These are phyloP conservation scores for Cercopithecus neglectus DNA, from an alignment of 2,797 vertebrate species.

Conservation along the genomic window DNA sequence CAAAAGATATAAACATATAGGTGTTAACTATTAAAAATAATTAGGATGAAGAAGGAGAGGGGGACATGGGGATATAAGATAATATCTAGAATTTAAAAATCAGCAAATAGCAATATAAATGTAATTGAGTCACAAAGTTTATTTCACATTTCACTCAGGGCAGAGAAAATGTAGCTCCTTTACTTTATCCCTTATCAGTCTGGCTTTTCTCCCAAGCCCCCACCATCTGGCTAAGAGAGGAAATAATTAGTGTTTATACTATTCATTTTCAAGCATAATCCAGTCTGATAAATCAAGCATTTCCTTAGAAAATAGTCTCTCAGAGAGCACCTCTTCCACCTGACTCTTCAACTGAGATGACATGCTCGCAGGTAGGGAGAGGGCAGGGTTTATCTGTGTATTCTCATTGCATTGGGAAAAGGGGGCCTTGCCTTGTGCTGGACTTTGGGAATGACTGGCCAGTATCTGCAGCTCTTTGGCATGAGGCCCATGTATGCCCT, in stretches of 20 bases:
- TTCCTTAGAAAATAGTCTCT: constrained; percentile 14
- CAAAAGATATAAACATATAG: background rate
- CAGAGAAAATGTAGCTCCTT: background rate
- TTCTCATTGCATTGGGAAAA: background rate
- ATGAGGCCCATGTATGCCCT: background rate
- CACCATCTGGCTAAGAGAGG: background rate
- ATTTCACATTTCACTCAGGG: background rate
- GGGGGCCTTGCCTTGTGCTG: background rate
- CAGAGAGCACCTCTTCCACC: background rate
- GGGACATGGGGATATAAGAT: background rate
- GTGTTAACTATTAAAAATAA: background rate
- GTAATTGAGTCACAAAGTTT: background rate
- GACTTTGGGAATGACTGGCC: background rate
- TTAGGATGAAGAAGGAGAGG: background rate
- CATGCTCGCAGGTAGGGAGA: background rate
- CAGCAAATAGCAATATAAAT: background rate
- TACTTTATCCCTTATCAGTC: background rate
- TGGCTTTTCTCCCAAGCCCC: background rate
- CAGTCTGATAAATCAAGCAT: background rate
- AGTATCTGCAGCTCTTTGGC: background rate
- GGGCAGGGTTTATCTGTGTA: rapidly evolving
- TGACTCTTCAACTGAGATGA: background rate
- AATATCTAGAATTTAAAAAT: background rate
- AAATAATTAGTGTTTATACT: background rate
- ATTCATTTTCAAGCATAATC: background rate